Evolutionary conservation across 2,113 vertebrate species (phyloP).

Genomic region (Caretta caretta): DNA sequence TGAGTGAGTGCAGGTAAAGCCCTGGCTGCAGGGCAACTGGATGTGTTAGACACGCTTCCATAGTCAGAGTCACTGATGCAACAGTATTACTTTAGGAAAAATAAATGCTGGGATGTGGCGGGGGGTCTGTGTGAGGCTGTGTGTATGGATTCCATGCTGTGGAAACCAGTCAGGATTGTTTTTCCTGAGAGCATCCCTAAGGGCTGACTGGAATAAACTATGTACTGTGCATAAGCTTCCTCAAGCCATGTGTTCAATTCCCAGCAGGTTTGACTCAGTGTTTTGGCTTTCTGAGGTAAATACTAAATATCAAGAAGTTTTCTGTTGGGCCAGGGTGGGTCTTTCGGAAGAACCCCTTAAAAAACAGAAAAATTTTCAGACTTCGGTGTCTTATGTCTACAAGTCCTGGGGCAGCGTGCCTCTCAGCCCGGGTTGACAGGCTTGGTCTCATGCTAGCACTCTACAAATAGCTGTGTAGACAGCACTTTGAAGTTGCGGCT

Average conservation of each 20-base stretch:
- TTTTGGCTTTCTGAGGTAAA: not conserved
- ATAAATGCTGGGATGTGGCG: not conserved
- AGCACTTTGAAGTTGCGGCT: not conserved
- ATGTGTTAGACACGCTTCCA: not conserved
- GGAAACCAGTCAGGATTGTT: not conserved
- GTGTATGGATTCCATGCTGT: not conserved
- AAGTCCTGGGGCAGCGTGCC: not conserved
- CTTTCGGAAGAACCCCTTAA: not conserved
- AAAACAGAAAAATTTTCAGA: not conserved
- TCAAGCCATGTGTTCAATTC: not conserved
- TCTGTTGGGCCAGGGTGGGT: not conserved
- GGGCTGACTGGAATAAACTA: not conserved
- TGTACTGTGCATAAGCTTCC: not conserved
- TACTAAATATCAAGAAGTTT: not conserved
- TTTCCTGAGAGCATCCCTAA: not conserved
- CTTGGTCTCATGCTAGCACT: not conserved
- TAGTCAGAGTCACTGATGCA: slow-evolving; percentile 20
- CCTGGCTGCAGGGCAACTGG: slow-evolving; percentile 73
- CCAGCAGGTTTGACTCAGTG: not conserved
- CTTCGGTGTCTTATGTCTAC: not conserved
- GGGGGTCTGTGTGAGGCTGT: not conserved
- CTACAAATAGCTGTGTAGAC: not conserved
- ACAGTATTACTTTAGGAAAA: slow-evolving; percentile 25
- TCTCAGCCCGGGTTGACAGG: not conserved
- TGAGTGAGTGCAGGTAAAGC: slow-evolving; percentile 64